Evolutionary conservation across 2,797 vertebrate genomes (phyloP).

Genomic region (Serranus cabrilla): DNA sequence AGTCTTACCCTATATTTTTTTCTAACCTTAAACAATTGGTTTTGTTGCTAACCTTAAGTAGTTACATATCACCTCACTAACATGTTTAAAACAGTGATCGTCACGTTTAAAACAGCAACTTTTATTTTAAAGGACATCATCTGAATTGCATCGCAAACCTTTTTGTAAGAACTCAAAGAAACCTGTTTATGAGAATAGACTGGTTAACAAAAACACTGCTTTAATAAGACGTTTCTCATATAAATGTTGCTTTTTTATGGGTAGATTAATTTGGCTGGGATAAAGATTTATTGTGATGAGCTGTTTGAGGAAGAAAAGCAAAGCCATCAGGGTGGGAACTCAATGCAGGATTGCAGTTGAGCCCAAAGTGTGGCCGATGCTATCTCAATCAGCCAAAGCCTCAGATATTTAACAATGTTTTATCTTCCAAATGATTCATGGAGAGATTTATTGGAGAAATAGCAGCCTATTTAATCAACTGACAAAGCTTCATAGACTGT

Average conservation of each 20-base stretch:
- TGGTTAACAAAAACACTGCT: no score
- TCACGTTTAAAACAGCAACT: no score
- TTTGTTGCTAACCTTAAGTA: no score
- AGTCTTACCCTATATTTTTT: no score
- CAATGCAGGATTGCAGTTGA: slow-evolving; percentile 7
- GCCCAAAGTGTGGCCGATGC: slow-evolving; percentile 60
- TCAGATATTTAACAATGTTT: slow-evolving; percentile 47
- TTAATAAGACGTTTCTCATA: not conserved
- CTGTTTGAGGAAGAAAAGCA: slow-evolving; percentile 5
- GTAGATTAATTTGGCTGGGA: not conserved
- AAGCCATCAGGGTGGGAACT: slow-evolving; percentile 3
- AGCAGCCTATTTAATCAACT: slow-evolving; percentile 44
- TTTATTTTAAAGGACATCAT: no score
- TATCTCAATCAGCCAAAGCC: slow-evolving; percentile 36
- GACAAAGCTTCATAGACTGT: slow-evolving; percentile 35
- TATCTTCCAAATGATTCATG: slow-evolving; percentile 55
- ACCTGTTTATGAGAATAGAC: no score
- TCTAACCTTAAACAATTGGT: no score
- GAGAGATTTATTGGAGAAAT: slow-evolving; percentile 46
- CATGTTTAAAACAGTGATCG: no score
- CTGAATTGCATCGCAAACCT: no score
- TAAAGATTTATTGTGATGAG: slow-evolving; percentile 22
- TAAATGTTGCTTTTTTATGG: not conserved
- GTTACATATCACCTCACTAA: no score
- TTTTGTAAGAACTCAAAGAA: no score